Base-by-base conservation (phyloP, 1,140 invertebrate genomes). In the Leptinotarsa defecta region DNA sequence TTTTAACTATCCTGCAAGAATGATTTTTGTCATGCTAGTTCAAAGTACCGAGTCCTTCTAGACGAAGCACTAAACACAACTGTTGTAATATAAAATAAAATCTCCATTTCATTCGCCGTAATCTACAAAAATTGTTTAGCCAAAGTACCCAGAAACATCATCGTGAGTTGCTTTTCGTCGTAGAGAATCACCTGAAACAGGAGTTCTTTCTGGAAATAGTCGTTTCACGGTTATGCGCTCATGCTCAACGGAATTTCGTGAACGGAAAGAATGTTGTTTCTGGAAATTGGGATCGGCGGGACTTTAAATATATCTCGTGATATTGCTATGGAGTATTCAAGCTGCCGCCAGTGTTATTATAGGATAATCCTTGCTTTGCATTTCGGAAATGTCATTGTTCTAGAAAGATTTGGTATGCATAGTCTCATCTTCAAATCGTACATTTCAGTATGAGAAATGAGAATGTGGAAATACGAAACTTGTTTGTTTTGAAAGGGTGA, bases 221-320 rank as follows among this genome's bases (percentile, higher is more conserved):
- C n/a, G 52, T 57, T 57, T 57, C 52, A 57, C n/a, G 52, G 52
- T 57, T 57, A 57, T 57, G 52, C 52, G 13, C 52, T 19, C 3
- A 3, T 57, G 52, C 6, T 57, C n/a, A 57, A 57, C 52, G 52
- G 52, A 57, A 57, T 57, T 57, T 57, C 52, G n/a, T 57, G n/a
- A 17, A 57, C 15, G 17, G 17, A 57, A 57, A 57, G 52, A 57
- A 57, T 57, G 52, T 57, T 57, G 52, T 57, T n/a, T 57, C 52
- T 57, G 52, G 52, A 57, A 57, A 57, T 57, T 57, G 52, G n/a
- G 52, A 57, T 57, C 52, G n/a, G 52, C 52, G n/a, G n/a, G 15
- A 19, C 52, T 19, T 57, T 57, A 17, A 17, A 57, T 57, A 57
- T 57, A 57, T 57, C 6, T 17, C 52, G 17, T 57, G 17, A 57